These are phyloP conservation scores for Mionectes olivaceus DNA, from an alignment of 2,797 vertebrate species.

Conservation along the genomic window DNA sequence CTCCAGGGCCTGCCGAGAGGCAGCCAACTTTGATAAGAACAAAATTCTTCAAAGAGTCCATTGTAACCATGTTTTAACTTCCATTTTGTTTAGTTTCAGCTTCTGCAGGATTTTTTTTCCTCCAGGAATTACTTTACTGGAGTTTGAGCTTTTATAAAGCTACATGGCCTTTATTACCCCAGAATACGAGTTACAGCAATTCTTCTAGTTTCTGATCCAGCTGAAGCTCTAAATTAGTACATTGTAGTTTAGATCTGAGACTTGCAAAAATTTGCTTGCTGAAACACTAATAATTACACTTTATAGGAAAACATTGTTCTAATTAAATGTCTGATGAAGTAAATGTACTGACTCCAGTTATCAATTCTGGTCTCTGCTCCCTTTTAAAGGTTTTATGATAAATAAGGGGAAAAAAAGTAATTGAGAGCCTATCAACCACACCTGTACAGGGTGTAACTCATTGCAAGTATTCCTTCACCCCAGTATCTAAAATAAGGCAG, in stretches of 20 bases:
- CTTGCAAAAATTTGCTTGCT: background rate
- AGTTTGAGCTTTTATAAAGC: background rate
- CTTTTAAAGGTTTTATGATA: background rate
- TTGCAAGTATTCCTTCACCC: background rate
- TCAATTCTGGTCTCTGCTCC: background rate
- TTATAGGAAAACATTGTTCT: background rate
- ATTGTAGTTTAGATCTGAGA: background rate
- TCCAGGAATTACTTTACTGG: background rate
- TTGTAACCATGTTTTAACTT: background rate
- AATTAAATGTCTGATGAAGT: background rate
- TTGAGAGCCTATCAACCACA: background rate
- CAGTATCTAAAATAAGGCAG: background rate
- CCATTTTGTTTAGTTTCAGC: background rate
- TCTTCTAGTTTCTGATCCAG: background rate
- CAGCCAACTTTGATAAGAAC: background rate
- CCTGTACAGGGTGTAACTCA: background rate
- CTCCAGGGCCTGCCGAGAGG: fast-evolving
- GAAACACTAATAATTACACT: background rate
- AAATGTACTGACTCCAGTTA: background rate
- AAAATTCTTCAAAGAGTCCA: background rate
- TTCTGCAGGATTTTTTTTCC: background rate
- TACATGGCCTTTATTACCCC: background rate
- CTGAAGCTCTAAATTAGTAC: background rate
- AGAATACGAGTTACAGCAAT: background rate
- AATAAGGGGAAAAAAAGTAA: background rate